These are phyloP conservation scores for Archips xylosteana DNA, from an alignment of 2,888 invertebrate species.

Conservation along the genomic window DNA sequence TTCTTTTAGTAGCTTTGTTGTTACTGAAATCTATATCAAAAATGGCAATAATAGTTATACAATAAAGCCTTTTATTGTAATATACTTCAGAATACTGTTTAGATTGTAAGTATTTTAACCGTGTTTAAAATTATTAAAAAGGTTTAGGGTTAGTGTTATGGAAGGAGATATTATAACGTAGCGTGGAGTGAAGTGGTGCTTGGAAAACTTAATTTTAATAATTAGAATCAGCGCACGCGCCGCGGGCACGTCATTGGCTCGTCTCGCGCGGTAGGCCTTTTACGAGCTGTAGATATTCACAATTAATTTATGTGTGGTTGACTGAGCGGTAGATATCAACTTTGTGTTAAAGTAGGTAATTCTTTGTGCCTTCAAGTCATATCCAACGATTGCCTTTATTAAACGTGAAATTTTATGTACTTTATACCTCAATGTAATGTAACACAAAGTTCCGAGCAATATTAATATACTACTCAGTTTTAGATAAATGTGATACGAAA, in stretches of 20 bases:
- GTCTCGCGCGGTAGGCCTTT: background rate
- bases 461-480: constrained; percentile 29
- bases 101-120: constrained; percentile 68
- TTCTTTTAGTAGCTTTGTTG: constrained; percentile 52
- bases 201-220: constrained; percentile 59
- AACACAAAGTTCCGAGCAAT: constrained; percentile 38
- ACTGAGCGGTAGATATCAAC: constrained; percentile 60
- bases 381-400: constrained; percentile 80
- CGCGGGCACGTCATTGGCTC: background rate
- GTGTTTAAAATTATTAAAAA: constrained; percentile 62
- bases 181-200: constrained; percentile 66
- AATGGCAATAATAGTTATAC: constrained; percentile 83
- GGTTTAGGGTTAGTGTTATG: constrained; percentile 72
- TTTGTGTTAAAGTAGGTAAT: constrained; percentile 59
- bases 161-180: constrained; percentile 62
- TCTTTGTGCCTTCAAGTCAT: constrained; percentile 83
- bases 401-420: constrained; percentile 72
- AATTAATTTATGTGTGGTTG: constrained; percentile 58
- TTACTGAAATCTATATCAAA: constrained; percentile 65
- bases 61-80: constrained; percentile 75
- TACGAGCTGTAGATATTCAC: constrained; percentile 51
- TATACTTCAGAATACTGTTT: constrained; percentile 69
- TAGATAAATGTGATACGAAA: constrained; percentile 39
- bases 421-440: constrained; percentile 69
- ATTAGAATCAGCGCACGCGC: constrained; percentile 36